A percentile compares a stretch with the other conserved stretches of the same genome.
These are phyloP conservation scores for Heterodera filipjevi DNA, from an alignment of 2,888 invertebrate genomes.

Conservation along the genomic window DNA sequence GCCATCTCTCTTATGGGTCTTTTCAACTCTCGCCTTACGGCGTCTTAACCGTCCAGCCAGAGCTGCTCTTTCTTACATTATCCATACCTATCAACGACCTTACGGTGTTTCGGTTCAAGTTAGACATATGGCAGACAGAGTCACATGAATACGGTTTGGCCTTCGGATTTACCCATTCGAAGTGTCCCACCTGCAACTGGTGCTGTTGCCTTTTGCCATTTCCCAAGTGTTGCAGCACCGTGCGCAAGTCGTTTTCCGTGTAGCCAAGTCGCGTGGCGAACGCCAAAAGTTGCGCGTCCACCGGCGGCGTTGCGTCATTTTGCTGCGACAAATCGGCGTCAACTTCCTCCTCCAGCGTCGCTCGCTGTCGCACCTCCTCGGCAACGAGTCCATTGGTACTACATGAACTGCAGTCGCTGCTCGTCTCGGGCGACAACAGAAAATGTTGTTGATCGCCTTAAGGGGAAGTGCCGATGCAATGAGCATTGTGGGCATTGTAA, in stretches of 20 bases:
- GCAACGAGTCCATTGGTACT: neutral
- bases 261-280: conserved; percentile 90
- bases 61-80: too few species aligned
- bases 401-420: conserved; percentile 40
- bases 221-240: conserved; percentile 82
- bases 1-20: too few species aligned
- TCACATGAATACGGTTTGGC: too few species aligned
- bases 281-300: conserved; percentile 74
- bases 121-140: too few species aligned
- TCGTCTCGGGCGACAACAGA: conserved; percentile 51
- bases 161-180: neutral
- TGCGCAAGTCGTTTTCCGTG: conserved; percentile 81
- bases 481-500: too few species aligned
- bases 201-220: conserved; percentile 69
- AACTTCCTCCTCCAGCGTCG: neutral
- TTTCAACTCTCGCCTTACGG: too few species aligned
- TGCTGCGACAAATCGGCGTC: conserved; percentile 2
- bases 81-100: too few species aligned
- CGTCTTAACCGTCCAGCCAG: too few species aligned
- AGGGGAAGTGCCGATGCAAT: neutral
- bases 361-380: neutral
- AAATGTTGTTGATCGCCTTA: conserved; percentile 40
- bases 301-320: neutral
- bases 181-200: conserved; percentile 13
- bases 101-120: too few species aligned